Evolutionary conservation across 2,797 vertebrate genomes (phyloP).

Genomic region (Peromyscus aztecus): DNA sequence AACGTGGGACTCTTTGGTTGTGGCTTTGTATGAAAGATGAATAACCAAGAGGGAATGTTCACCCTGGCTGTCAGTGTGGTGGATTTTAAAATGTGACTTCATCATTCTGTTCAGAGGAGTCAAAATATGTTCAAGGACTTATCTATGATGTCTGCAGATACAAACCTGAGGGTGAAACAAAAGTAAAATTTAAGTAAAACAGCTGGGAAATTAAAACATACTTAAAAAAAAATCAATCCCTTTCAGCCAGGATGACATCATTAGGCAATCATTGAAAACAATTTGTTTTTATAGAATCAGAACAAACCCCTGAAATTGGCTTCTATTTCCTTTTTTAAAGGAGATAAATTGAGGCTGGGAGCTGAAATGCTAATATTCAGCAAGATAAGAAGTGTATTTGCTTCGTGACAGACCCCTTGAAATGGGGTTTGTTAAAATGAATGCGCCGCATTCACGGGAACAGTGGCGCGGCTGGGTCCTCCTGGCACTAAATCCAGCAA

Average conservation of each 20-base stretch:
- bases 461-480: neutral
- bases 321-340: constrained; percentile 45
- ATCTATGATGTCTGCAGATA: constrained; percentile 1
- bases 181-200: neutral
- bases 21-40: neutral
- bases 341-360: constrained; percentile 43
- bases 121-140: constrained; percentile 3
- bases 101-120: neutral
- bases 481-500: constrained; percentile 3
- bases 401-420: constrained; percentile 61
- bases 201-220: constrained; percentile 34
- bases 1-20: neutral
- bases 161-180: constrained; percentile 19
- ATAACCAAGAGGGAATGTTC: neutral
- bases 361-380: constrained; percentile 65
- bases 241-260: neutral
- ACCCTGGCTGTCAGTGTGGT: neutral
- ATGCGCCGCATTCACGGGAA: constrained; percentile 37
- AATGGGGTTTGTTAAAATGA: constrained; percentile 64
- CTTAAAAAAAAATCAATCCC: neutral
- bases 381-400: constrained; percentile 56
- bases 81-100: constrained; percentile 51
- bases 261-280: constrained; percentile 38
- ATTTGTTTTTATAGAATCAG: constrained; percentile 65
- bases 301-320: constrained; percentile 8